phyloP scores from a whole-genome alignment of 2,797 vertebrate genomes.

The Halcyon chelicuti region DNA sequence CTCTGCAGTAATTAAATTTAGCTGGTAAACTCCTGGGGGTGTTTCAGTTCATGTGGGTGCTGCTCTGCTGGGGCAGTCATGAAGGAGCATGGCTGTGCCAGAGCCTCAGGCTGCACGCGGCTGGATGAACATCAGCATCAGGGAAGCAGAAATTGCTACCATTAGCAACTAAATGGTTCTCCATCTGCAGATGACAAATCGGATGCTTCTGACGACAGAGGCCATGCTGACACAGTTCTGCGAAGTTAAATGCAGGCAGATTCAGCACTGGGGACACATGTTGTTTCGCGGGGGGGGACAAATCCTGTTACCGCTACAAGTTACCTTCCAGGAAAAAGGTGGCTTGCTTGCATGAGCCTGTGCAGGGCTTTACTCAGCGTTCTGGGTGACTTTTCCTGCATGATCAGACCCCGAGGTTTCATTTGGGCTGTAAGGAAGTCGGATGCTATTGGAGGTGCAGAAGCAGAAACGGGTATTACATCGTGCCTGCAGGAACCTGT shows the following conservation, averaged over 20 bases:
- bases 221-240: neutral
- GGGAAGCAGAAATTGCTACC: neutral
- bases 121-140: neutral
- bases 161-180: neutral
- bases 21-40: neutral
- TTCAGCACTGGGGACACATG: accelerated
- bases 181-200: neutral
- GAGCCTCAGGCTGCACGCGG: accelerated
- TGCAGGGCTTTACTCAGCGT: accelerated
- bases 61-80: neutral
- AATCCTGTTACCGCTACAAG: neutral
- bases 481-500: neutral
- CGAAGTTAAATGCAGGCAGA: neutral
- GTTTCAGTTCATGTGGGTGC: neutral
- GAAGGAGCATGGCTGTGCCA: neutral
- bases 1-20: neutral
- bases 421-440: neutral
- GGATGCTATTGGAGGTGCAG: neutral
- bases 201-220: neutral
- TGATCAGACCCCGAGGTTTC: neutral
- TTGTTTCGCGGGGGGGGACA: neutral
- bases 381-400: neutral
- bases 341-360: neutral
- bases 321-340: neutral
- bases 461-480: neutral